Evolutionary conservation across 2,797 vertebrate species (phyloP).

Genomic region (Mionectes olivaceus): DNA sequence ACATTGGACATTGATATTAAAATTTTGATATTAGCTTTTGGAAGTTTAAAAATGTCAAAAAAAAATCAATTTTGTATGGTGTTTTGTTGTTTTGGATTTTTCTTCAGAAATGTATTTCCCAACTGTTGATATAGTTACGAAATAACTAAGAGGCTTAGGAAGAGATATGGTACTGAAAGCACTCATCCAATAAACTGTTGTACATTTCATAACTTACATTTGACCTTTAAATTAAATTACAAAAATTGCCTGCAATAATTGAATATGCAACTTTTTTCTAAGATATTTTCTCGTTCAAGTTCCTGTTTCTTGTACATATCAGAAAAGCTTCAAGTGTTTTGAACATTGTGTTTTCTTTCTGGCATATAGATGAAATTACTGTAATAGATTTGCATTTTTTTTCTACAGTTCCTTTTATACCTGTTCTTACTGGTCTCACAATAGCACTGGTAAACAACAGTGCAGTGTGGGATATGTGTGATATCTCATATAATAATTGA

Average conservation of each 20-base stretch:
- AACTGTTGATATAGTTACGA: neutral
- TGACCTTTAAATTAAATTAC: neutral
- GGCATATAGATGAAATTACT: neutral
- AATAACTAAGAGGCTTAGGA: neutral
- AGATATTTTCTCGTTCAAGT: neutral
- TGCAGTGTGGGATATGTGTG: neutral
- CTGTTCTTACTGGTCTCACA: neutral
- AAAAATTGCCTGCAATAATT: neutral
- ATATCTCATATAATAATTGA: slow-evolving; percentile 1
- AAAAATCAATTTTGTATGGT: neutral
- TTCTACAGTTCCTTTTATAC: neutral
- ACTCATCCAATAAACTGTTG: neutral
- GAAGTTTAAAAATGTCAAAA: neutral
- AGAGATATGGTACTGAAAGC: neutral
- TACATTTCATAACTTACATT: neutral
- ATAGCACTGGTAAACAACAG: neutral
- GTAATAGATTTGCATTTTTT: neutral
- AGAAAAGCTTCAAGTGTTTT: neutral
- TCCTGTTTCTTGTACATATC: neutral
- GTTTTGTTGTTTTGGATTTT: neutral
- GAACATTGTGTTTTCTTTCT: neutral
- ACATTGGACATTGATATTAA: neutral
- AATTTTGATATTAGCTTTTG: neutral
- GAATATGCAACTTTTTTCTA: neutral
- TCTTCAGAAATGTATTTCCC: neutral